These are phyloP conservation scores for Tipula lateralis DNA, from an alignment of 2,888 invertebrate species.

Conservation along the genomic window DNA sequence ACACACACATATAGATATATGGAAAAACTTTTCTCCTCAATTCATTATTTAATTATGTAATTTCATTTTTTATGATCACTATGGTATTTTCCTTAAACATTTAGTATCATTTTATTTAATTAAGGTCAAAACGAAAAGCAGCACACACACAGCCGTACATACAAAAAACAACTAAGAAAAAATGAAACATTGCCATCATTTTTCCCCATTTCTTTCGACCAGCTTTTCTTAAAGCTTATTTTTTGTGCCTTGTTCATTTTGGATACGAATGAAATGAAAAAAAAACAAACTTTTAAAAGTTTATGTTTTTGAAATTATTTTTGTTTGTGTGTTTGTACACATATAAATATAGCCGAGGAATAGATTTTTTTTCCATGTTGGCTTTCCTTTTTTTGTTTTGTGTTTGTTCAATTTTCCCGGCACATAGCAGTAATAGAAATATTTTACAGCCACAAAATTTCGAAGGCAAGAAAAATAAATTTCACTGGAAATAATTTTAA, in stretches of 20 bases:
- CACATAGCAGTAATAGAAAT: slow-evolving; percentile 11
- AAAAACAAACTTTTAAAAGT: not conserved
- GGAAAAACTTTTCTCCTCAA: not conserved
- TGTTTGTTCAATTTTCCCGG: not conserved
- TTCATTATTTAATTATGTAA: slow-evolving; percentile 19
- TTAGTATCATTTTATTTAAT: not conserved
- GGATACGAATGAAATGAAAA: not conserved
- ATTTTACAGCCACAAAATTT: slow-evolving; percentile 11
- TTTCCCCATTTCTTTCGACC: not conserved
- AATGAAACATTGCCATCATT: not conserved
- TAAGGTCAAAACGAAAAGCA: not conserved
- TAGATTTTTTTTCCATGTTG: not conserved
- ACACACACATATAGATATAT: too few relatives aligned
- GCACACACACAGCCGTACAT: not conserved
- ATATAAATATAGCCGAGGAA: not conserved
- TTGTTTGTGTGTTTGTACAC: too few relatives aligned
- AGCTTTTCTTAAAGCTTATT: not conserved
- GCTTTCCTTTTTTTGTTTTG: not conserved
- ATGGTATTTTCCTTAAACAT: not conserved
- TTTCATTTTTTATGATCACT: not conserved
- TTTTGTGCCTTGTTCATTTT: not conserved
- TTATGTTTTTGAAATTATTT: not conserved
- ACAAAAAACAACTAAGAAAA: not conserved
- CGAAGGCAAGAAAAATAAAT: not conserved
- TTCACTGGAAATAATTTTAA: not conserved